Evolutionary conservation across 2,113 vertebrate genomes (phyloP), one percentile per base, ranked within the genome.

Genomic region (Ptilorrhoa leucosticta): DNA sequence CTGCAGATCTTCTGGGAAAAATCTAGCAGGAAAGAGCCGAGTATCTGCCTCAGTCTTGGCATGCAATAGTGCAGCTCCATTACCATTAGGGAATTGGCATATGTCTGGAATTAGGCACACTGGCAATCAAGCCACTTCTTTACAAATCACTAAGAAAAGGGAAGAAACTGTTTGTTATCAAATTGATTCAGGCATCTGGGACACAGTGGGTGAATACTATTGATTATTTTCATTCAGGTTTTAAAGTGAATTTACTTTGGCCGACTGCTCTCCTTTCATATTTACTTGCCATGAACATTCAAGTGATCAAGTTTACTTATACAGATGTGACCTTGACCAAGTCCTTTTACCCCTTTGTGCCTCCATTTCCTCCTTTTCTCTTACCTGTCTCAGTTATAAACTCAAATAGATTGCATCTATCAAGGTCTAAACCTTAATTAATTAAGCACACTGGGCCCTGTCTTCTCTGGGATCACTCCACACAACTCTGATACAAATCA

Each of bases 141-240:
- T 69, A 92, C 83, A 95, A 92, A 96, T 93, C 96, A 89, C 76
- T 68, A 68, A 95, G 91, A 89, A 89, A 92, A 92, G 44, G 61
- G 93, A 94, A 79, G 64, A 94, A 92, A 93, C 56, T 92, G 68
- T 92, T 97, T 86, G 83, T 93, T 94, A 94, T 96, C 93, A 94
- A 95, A 96, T 95, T 96, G 92, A 94, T 95, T 94, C 90, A 93
- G 94, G 90, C 93, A 96, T 95, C 83, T 95, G 95, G 69, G 94
- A 89, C 65, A 72, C 65, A 68, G 86, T 71, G 80, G 72, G 69
- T 90, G 92, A 94, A 94, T 75, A 69, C 53, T 86, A 95, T 93
- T 87, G 93, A 95, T 96, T 95, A 93, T 90, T 92, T 93, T 96
- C 83, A 89, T 94, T 94, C 80, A 89, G 83, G 83, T 96, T 96